A percentile compares a stretch with the other conserved stretches of the same genome.
phyloP scores from a whole-genome alignment of 2,113 vertebrate genomes.

The Vireo altiloquus region DNA sequence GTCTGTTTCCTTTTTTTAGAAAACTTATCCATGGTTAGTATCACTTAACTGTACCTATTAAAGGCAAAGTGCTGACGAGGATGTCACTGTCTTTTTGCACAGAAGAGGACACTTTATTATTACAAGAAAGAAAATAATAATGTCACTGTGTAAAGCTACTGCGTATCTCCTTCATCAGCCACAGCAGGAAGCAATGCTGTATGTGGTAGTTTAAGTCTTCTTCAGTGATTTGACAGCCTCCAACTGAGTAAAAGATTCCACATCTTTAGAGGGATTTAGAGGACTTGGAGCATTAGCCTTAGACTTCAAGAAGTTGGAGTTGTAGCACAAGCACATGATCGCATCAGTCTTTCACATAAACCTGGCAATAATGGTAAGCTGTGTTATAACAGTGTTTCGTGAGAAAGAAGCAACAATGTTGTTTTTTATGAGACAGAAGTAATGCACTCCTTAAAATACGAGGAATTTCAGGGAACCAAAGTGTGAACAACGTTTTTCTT shows the following conservation, averaged over 20 bases:
- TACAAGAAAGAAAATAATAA: background rate
- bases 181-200: constrained; percentile 17
- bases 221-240: constrained; percentile 37
- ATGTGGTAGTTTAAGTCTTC: constrained; percentile 5
- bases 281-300: background rate
- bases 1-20: background rate
- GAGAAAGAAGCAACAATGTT: background rate
- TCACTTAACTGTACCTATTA: background rate
- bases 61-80: rapidly evolving
- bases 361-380: background rate
- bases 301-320: background rate
- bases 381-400: background rate
- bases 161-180: constrained; percentile 4
- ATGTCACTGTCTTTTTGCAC: background rate
- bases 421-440: background rate
- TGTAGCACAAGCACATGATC: rapidly evolving
- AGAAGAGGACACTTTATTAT: background rate
- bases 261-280: background rate
- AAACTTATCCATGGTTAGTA: background rate
- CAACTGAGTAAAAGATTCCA: background rate
- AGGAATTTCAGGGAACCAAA: background rate
- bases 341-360: background rate
- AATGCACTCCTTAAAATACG: background rate
- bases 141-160: background rate
- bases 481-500: background rate